phyloP scores from a whole-genome alignment of 2,113 vertebrate species.

The Rhabdornis inornatus region DNA sequence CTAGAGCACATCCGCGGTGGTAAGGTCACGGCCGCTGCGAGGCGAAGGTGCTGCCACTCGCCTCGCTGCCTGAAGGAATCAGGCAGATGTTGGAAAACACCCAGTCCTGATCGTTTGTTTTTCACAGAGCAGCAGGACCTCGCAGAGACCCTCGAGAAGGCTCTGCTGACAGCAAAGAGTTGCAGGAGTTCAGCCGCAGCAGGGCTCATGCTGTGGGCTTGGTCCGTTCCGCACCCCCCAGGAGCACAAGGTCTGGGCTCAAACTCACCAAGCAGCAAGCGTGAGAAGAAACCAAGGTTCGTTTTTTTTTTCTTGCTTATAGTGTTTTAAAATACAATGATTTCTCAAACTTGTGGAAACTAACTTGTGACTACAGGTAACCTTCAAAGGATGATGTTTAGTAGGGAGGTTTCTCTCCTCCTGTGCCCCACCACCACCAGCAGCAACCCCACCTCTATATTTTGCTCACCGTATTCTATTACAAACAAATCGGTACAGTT shows the following conservation, averaged over 20 bases:
- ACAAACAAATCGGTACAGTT: constrained; percentile 6
- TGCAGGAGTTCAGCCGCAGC: not conserved
- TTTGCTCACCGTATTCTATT: constrained; percentile 20
- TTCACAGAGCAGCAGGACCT: not conserved
- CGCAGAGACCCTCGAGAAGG: not conserved
- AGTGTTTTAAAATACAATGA: not conserved
- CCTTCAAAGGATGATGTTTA: not conserved
- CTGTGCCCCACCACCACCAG: not conserved
- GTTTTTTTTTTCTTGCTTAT: not conserved
- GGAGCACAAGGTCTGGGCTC: not conserved
- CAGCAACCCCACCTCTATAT: constrained; percentile 7
- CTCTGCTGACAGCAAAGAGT: not conserved
- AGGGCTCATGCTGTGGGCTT: not conserved
- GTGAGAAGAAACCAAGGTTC: not conserved
- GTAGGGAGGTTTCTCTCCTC: not conserved
- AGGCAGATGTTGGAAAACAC: not conserved
- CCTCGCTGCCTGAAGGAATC: not conserved
- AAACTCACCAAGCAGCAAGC: not conserved
- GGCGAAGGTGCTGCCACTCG: not conserved
- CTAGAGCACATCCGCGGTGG: not conserved
- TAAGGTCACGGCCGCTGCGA: not conserved
- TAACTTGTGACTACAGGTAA: not conserved
- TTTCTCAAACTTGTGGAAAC: not conserved
- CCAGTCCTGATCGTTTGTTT: not conserved
- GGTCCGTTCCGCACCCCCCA: fast-evolving